Evolutionary conservation across 2,113 vertebrate species (phyloP).

Genomic region (Sardina pilchardus): DNA sequence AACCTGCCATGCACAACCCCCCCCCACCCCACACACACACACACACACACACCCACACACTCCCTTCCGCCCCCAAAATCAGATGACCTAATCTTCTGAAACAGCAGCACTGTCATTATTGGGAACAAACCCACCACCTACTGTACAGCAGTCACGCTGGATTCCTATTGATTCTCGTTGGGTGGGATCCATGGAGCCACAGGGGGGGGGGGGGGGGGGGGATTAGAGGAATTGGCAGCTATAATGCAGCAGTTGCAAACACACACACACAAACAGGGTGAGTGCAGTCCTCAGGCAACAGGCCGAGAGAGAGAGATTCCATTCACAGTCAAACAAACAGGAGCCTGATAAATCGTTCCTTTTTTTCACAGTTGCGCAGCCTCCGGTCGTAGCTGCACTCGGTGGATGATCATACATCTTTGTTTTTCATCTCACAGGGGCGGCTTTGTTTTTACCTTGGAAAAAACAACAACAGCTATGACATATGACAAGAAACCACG

Average conservation of each 20-base stretch:
- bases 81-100: slow-evolving; percentile 31
- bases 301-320: neutral
- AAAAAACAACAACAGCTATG: neutral
- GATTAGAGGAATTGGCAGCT: neutral
- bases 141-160: neutral
- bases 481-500: neutral
- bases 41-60: neutral
- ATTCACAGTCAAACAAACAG: neutral
- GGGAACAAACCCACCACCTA: neutral
- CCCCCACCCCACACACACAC: slow-evolving; percentile 16
- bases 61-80: neutral
- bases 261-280: neutral
- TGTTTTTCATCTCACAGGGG: neutral
- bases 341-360: neutral
- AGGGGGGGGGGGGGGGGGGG: too few relatives aligned
- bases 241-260: neutral
- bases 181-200: neutral
- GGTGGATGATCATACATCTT: neutral
- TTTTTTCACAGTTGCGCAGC: neutral
- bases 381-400: neutral
- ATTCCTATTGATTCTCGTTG: neutral
- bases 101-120: slow-evolving; percentile 14
- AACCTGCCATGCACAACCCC: slow-evolving; percentile 2
- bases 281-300: neutral
- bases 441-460: neutral